These are phyloP conservation scores for Marmota flaviventris DNA, from an alignment of 2,113 vertebrate species.

Conservation along the genomic window DNA sequence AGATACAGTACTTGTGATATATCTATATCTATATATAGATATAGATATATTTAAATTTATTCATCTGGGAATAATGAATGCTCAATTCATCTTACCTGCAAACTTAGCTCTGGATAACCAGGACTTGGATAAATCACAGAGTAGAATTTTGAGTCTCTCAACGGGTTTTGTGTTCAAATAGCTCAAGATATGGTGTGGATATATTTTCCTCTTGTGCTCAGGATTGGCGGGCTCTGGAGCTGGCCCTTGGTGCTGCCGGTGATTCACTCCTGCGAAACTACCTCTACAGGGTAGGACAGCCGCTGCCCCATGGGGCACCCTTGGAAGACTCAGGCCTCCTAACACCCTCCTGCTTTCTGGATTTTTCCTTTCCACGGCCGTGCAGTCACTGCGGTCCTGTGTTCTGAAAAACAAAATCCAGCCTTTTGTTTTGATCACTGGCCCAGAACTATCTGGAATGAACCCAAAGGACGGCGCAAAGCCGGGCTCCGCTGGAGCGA, in stretches of 20 bases:
- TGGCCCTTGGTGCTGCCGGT: too few species aligned
- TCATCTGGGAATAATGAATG: too few species aligned
- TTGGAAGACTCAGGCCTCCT: background rate
- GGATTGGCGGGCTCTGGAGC: too few species aligned
- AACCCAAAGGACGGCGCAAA: slow-evolving; percentile 36
- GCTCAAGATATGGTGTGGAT: background rate
- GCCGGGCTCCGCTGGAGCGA: background rate
- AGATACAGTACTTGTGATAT: background rate
- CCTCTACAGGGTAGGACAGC: too few species aligned
- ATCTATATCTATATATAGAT: too few species aligned
- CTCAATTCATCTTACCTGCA: too few species aligned
- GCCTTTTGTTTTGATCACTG: background rate
- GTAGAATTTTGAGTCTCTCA: slow-evolving; percentile 31
- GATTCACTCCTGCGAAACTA: too few species aligned
- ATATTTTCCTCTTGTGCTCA: too few species aligned
- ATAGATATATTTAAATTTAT: too few species aligned
- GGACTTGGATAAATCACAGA: too few species aligned
- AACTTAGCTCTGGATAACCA: too few species aligned
- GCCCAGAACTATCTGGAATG: slow-evolving; percentile 55
- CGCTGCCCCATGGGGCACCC: too few species aligned
- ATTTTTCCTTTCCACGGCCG: background rate
- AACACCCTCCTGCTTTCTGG: background rate
- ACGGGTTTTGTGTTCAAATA: slow-evolving; percentile 37
- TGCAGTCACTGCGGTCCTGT: slow-evolving; percentile 54
- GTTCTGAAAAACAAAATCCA: slow-evolving; percentile 33